Conservation (phyloP, 2,888 invertebrate genomes). For the Tryphoninae sp. region DNA sequence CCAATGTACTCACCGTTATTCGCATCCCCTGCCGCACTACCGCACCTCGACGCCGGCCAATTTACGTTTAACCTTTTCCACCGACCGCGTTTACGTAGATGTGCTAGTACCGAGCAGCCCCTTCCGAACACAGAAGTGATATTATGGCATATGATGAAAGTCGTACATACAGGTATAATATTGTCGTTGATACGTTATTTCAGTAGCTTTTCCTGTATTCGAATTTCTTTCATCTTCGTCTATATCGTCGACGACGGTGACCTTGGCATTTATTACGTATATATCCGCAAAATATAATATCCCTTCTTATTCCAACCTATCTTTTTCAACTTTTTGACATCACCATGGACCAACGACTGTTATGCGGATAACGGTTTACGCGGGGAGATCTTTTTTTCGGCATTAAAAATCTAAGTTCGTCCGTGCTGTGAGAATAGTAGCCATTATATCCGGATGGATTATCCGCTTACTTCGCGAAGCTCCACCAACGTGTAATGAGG, state of each 20-base stretch:
- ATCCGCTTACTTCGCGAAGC: slow-evolving; percentile 23
- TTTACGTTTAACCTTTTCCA: slow-evolving; percentile 59
- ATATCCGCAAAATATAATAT: neutral
- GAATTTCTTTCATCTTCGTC: slow-evolving; percentile 30
- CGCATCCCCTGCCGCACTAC: slow-evolving; percentile 3
- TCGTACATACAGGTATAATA: slow-evolving; percentile 1
- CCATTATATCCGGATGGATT: slow-evolving; percentile 28
- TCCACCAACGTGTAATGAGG: slow-evolving; percentile 42
- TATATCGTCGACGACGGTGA: slow-evolving; percentile 1
- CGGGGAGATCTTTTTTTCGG: neutral
- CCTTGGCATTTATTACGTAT: slow-evolving; percentile 43
- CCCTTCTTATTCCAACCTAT: neutral
- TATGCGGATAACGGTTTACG: neutral
- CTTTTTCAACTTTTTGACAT: neutral
- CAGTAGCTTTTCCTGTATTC: slow-evolving; percentile 15
- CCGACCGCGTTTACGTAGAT: slow-evolving; percentile 44
- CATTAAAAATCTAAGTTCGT: neutral
- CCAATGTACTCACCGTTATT: neutral
- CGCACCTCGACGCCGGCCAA: slow-evolving; percentile 60
- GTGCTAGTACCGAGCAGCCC: slow-evolving; percentile 4
- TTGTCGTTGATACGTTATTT: neutral
- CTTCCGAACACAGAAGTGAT: neutral
- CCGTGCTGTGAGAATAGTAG: neutral
- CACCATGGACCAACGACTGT: neutral
- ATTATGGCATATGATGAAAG: slow-evolving; percentile 8